phyloP scores from a whole-genome alignment of 2,797 vertebrate genomes.

The Cyprinella venusta region DNA sequence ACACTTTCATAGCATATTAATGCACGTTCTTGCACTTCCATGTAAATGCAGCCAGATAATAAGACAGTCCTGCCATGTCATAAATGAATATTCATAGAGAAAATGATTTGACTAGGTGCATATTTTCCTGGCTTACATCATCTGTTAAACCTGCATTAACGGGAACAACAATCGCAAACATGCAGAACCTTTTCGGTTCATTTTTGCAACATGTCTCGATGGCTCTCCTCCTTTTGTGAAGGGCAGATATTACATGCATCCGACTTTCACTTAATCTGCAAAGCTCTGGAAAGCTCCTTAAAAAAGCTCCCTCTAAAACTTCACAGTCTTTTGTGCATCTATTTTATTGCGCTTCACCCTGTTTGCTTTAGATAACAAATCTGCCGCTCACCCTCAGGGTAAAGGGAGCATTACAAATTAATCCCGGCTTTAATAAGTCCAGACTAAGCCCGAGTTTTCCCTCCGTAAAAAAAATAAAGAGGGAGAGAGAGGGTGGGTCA shows the following conservation, averaged over 20 bases:
- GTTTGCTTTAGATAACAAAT: conserved; percentile 85
- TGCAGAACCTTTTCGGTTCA: background rate
- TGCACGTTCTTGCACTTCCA: conserved; percentile 12
- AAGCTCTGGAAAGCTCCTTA: conserved; percentile 68
- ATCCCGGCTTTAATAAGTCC: conserved; percentile 97
- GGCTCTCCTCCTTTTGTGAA: conserved; percentile 51
- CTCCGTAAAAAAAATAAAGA: conserved; percentile 65
- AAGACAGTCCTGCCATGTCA: background rate
- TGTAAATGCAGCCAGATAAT: background rate
- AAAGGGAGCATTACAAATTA: conserved; percentile 96
- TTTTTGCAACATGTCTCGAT: conserved; percentile 41
- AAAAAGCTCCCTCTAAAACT: conserved; percentile 45
- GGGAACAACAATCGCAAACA: conserved; percentile 14
- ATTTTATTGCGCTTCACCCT: conserved; percentile 73
- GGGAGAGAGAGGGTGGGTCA: conserved; percentile 59
- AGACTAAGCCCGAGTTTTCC: conserved; percentile 93
- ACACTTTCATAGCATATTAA: background rate
- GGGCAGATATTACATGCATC: conserved; percentile 70
- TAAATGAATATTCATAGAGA: background rate
- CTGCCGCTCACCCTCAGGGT: conserved; percentile 80
- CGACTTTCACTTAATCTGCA: conserved; percentile 69
- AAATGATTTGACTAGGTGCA: background rate
- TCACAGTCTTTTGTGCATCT: conserved; percentile 66
- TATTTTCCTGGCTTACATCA: background rate
- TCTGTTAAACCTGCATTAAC: background rate